phyloP scores from a whole-genome alignment of 1,140 invertebrate genomes.

The Pachypsylla venusta region DNA sequence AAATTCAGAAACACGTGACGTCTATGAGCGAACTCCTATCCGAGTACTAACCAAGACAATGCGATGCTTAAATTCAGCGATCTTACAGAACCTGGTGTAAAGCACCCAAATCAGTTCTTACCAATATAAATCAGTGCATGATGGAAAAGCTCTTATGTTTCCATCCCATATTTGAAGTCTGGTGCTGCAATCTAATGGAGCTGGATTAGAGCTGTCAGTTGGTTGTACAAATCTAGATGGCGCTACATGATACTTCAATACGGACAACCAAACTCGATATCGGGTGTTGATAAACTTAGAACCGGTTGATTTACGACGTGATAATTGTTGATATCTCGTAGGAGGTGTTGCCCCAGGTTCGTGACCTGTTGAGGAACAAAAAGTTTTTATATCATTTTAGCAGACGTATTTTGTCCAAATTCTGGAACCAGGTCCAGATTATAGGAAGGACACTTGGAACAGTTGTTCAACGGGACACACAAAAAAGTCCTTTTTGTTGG shows the following conservation, averaged over 20 bases:
- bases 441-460: too few relatives aligned
- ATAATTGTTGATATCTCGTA: constrained; percentile 31
- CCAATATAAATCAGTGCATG: constrained; percentile 67
- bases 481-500: too few relatives aligned
- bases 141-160: constrained; percentile 52
- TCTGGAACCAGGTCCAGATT: too few relatives aligned
- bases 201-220: constrained; percentile 31
- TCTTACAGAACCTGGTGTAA: too few relatives aligned
- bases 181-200: constrained; percentile 45
- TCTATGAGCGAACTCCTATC: too few relatives aligned
- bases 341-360: constrained; percentile 20
- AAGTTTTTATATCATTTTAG: too few relatives aligned
- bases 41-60: too few relatives aligned
- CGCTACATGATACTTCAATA: constrained; percentile 67
- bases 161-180: constrained; percentile 71
- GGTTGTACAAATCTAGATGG: constrained; percentile 36
- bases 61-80: too few relatives aligned
- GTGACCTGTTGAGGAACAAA: constrained; percentile 14
- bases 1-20: too few relatives aligned
- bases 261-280: constrained; percentile 71
- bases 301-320: constrained; percentile 23
- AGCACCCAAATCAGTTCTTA: constrained; percentile 32
- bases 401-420: too few relatives aligned
- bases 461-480: too few relatives aligned
- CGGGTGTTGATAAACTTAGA: constrained; percentile 36